Evolutionary conservation across 2,113 vertebrate genomes (phyloP), one percentile per base, ranked within the genome.

Genomic region (Cryptotis parvus): DNA sequence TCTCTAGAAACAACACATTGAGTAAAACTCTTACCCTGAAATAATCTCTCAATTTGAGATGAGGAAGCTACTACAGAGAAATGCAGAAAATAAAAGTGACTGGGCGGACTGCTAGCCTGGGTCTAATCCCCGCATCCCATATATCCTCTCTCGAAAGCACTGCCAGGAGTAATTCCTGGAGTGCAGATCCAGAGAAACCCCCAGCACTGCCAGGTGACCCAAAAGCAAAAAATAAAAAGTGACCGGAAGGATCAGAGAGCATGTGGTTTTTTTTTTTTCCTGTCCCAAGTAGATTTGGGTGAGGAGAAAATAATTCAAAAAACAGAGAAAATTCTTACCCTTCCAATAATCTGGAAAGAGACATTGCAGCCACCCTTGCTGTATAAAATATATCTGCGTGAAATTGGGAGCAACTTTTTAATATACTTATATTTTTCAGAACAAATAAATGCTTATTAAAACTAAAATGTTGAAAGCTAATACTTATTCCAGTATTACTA

Each of bases 371-470:
- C 20, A 61, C 58, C 29, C 52, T 90, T 4, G 1, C 11, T 87
- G 15, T 35, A 55, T 65, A 75, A 90, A 84, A 86, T 11, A 1
- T 63, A 58, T 81, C 45, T 49, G 11, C 63, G 18, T 61, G 70
- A 18, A 91, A 92, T 77, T 69, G n/a, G n/a, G 6, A 55, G 31
- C 31, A 45, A 61, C 26, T 86, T 72, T 91, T 72, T 0, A 76
- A 79, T 41, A 37, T 45, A 41, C 43, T 66, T 66, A 68, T 45
- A 94, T 93, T 89, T 93, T 72, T 80, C 68, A 52, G 72, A 91
- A 58, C 58, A 81, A 89, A 81, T 89, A 61, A 24, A n/a, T n/a
- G n/a, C n/a, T 86, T 80, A 81, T 80, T 91, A 83, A 84, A 85
- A 76, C 12, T 39, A 90, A 94, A 92, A 92, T 94, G 90, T 66